These are phyloP conservation scores for Pristionchus fissidentatus DNA, from an alignment of 2,888 invertebrate genomes.

Conservation along the genomic window DNA sequence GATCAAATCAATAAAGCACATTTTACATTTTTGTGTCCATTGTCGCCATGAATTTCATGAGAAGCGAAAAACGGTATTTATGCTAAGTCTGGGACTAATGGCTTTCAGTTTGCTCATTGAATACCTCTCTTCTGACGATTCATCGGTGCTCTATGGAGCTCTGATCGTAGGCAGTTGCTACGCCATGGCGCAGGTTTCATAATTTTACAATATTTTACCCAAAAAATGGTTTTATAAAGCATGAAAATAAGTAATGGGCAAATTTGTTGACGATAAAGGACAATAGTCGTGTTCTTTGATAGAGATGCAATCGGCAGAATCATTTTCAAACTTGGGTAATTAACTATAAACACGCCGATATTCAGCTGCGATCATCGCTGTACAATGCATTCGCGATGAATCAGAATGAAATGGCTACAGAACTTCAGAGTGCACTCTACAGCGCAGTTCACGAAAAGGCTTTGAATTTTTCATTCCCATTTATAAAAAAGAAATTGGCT, in stretches of 20 bases:
- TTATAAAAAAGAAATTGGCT: too few species aligned
- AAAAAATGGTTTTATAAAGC: too few species aligned
- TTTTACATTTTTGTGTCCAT: too few species aligned
- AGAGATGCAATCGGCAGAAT: too few species aligned
- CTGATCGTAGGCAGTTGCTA: slow-evolving; percentile 66
- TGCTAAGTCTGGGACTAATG: too few species aligned
- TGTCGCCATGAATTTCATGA: too few species aligned
- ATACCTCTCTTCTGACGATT: slow-evolving; percentile 60
- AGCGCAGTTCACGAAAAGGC: slow-evolving; percentile 78
- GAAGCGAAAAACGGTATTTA: too few species aligned
- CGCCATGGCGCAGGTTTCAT: slow-evolving; percentile 49
- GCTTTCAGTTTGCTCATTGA: slow-evolving; percentile 65
- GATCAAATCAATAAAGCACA: too few species aligned
- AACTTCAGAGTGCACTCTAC: slow-evolving; percentile 76
- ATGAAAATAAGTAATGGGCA: too few species aligned
- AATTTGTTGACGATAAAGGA: too few species aligned
- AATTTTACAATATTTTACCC: too few species aligned
- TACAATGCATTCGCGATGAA: slow-evolving; percentile 78
- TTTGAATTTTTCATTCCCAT: slow-evolving; percentile 20
- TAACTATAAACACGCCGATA: neutral
- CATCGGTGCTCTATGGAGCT: slow-evolving; percentile 63
- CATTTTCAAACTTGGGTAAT: neutral
- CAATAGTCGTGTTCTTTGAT: too few species aligned
- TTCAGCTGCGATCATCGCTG: slow-evolving; percentile 76
- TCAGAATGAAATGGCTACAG: slow-evolving; percentile 76